Evolutionary conservation across 2,113 vertebrate species (phyloP), one percentile per base, ranked within the genome.

Genomic region (Thunnus thynnus): DNA sequence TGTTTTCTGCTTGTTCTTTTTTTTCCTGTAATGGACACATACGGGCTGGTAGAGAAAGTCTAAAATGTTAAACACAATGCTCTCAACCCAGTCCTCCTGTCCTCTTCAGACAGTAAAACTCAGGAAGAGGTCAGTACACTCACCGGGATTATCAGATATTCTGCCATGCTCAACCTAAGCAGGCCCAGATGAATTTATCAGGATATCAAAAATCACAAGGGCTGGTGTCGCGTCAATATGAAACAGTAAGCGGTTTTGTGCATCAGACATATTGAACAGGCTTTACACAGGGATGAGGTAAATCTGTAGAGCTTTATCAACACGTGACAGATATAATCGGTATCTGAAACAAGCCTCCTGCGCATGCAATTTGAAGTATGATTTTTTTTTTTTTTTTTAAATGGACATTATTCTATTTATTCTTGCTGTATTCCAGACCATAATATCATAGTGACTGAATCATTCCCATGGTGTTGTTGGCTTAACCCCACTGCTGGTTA

Each of bases 201-300:
- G 72, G 30, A 87, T 69, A 78, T 80, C 69, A 70, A 68, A 50
- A 87, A 83, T 82, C 78, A 71, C 18, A 64, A 18, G 52, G 73
- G 63, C 13, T 50, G 54, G 66, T 70, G 89, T 60, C 16, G 70
- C 65, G 1, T 75, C 71, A 62, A 67, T 84, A 80, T 84, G 78
- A 87, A 83, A 77, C 76, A 58, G 83, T 71, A 88, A 93, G 90
- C 80, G 70, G 80, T 85, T 91, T 84, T 85, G 76, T 83, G 71
- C 78, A 56, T 84, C 76, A 74, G 78, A 84, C 80, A 82, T 86
- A 83, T 82, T 89, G 84, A 93, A 90, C 11, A 71, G 83, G 87
- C 80, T 93, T 91, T 86, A 84, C 72, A 62, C 1, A 2, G 65
- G 55, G 80, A 82, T 86, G 69, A 87, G 82, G 72, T 87, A 84